Evolutionary conservation across 2,113 vertebrate genomes (phyloP), one percentile per base, ranked within the genome.

Genomic region (Myiozetetes cayanensis): DNA sequence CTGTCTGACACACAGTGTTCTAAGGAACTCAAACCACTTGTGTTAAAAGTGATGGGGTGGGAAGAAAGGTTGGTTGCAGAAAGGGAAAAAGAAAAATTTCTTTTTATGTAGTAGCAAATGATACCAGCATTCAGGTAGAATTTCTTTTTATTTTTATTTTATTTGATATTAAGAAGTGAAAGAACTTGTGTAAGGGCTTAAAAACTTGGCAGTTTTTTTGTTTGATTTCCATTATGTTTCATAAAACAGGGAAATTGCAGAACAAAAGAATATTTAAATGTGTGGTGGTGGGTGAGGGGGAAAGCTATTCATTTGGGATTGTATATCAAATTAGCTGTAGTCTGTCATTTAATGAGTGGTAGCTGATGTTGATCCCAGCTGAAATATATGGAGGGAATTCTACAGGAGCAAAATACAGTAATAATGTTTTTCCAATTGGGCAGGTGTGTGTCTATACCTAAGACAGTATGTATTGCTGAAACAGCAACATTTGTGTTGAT

Each of bases 1-100:
- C 97, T 98, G 98, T 98, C 98, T 97, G 97, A 98, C 97, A 98
- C 97, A 98, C 98, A 96, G 74, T 97, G 87, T 98, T 98, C 96
- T 95, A 97, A 97, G 91, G 71, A 96, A 96, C 77, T 96, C 81
- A 97, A 98, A 96, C 76, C 80, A 92, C 78, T 96, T 97, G 83
- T 95, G 94, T 97, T 97, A 95, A 91, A 96, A 83, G 56, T 52
- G 35, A 65, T 65, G 44, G 24, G 1, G 21, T 82, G 63, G 70
- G 58, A 94, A 58, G 53, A 46, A 78, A 89, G 6, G 15, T 28
- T 85, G 17, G 4, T 53, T 76, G 20, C 55, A 90, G 85, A 91
- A 88, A 93, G 61, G 62, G 75, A 76, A 85, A 63, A 83, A 66
- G 41, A 43, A 82, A 89, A 78, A 0, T 16, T 52, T 85, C 46